Evolutionary conservation across 2,797 vertebrate species (phyloP), one percentile per base, ranked within the genome.

Genomic region (Parotocinclus haroldoi): DNA sequence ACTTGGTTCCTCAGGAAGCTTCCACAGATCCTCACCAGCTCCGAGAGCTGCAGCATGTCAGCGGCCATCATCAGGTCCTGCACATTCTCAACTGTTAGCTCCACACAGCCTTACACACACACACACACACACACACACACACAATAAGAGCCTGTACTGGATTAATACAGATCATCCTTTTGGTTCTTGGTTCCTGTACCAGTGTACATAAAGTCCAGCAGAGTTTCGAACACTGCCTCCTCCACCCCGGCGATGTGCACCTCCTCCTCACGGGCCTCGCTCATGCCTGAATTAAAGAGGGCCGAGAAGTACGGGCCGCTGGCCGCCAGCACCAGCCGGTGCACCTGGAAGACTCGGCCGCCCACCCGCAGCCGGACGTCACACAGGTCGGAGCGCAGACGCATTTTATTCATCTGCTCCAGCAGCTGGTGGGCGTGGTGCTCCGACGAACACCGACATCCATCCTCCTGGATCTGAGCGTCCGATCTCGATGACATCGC

Each of bases 31-130:
- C 91, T 85, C 79, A 99, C 94, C 78, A 98, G 93, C 84, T 98
- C 94, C 3, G 80, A 92, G 63, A 98, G 89, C 86, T 98, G 95
- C 71, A 98, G 89, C 96, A 99, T 99, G 84, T 98, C 96, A 0
- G 96, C 96, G 1, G 96, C 95, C 71, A 97, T 85, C 83, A 98
- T 96, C 86, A 99, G 82, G 81, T 96, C 95, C 86, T 98, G 96
- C 1, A 98, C 94, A 13, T 95, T 98, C 80, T 91, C 93, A 79
- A 96, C 92, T 0, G 86, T 64, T 7, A 64, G 17, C n/a, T 89
- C 76, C 62, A 64, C 62, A 5, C 50, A 64, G 3, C 62, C 62
- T 64, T 10, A 10, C 37, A 51, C 19, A 48, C 45, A 61, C 58
- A 61, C 58, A 83, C 10, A 49, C 11, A 45, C 51, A 54, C 38